These are phyloP conservation scores for Rhadina sibilatrix DNA, from an alignment of 2,113 vertebrate species.

Conservation along the genomic window DNA sequence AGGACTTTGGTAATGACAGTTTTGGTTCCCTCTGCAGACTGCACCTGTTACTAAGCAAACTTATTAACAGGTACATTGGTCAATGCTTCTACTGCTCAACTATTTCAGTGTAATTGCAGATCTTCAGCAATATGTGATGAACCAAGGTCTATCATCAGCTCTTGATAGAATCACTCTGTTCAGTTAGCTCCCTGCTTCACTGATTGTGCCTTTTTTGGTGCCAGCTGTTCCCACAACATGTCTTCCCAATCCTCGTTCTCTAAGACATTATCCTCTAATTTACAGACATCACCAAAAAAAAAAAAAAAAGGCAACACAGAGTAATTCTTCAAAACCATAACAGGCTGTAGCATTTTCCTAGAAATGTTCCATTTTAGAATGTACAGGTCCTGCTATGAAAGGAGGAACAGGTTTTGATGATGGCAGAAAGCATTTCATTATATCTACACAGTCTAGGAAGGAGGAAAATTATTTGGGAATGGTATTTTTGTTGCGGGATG, in stretches of 20 bases:
- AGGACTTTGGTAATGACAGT: neutral
- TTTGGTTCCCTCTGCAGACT: conserved; percentile 11
- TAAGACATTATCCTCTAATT: neutral
- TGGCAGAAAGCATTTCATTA: neutral
- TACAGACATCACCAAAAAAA: neutral
- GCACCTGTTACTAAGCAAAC: neutral
- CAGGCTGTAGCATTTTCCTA: neutral
- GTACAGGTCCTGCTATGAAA: neutral
- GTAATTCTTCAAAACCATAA: neutral
- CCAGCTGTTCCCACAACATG: neutral
- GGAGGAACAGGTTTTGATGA: neutral
- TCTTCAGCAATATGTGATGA: neutral
- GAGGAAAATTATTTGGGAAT: neutral
- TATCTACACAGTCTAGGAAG: neutral
- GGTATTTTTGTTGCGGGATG: neutral
- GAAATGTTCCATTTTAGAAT: neutral
- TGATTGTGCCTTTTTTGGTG: neutral
- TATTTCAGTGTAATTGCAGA: neutral
- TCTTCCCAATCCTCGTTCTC: neutral
- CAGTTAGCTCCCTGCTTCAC: neutral
- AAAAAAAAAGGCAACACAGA: neutral
- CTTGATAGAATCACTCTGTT: neutral
- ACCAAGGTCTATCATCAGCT: neutral
- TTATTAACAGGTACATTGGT: neutral
- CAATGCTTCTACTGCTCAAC: neutral